Conservation (phyloP, 2,888 invertebrate species). For the Sepioteuthis lessoniana region DNA sequence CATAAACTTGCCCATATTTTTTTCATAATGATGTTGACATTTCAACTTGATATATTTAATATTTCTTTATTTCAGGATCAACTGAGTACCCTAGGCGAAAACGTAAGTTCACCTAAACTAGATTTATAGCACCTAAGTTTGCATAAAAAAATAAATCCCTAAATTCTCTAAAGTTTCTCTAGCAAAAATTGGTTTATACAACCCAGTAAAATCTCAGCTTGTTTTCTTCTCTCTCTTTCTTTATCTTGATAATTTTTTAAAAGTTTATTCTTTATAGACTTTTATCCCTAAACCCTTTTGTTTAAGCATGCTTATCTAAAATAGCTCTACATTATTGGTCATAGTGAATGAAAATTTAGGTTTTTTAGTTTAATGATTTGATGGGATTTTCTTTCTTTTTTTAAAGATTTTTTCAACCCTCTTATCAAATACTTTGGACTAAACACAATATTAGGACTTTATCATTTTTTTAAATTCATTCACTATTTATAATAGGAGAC, state of each 20-base stretch:
- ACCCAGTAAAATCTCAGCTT: background rate
- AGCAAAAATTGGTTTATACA: background rate
- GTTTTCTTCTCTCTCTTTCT: background rate
- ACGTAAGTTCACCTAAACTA: slow-evolving; percentile 47
- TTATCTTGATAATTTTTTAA: background rate
- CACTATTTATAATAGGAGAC: background rate
- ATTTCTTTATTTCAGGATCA: slow-evolving; percentile 47
- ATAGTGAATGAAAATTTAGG: background rate
- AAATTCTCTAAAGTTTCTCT: background rate
- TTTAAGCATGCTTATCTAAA: background rate
- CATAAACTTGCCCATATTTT: background rate
- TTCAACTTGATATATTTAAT: slow-evolving; percentile 41
- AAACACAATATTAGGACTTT: background rate
- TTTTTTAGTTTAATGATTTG: background rate
- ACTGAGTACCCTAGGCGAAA: slow-evolving; percentile 48
- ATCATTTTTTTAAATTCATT: background rate
- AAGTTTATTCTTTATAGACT: background rate
- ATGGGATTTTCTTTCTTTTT: background rate
- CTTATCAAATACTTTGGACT: background rate
- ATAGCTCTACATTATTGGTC: background rate
- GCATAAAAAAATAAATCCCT: slow-evolving; percentile 24
- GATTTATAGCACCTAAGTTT: slow-evolving; percentile 41
- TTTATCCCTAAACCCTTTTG: background rate
- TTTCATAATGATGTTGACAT: slow-evolving; percentile 38
- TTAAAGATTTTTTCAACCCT: background rate